Base-by-base conservation (phyloP, 2,113 vertebrate genomes). In the Corythoichthys intestinalis region DNA sequence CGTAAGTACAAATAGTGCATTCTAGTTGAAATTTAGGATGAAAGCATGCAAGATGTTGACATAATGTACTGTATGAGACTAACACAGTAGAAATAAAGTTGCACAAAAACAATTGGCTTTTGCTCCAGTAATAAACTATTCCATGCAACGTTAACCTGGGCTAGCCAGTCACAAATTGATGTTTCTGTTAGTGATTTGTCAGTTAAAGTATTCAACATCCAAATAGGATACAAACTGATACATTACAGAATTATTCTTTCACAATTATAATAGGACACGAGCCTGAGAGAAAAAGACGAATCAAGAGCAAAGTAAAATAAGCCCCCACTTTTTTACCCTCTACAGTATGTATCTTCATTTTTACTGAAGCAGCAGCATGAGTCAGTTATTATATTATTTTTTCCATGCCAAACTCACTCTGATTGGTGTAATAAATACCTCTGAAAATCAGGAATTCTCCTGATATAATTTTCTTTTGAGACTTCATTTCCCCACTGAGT, bases 221-320 rank as follows among this genome's bases (percentile, higher is more conserved):
- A 94, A 95, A 95, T 92, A 93, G 92, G 90, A 92, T 92, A 92
- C 94, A 93, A 93, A 94, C 91, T 75, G 84, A 86, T 87, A 88
- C 91, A 89, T 90, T 89, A 73, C 78, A 90, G 84, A 88, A 81
- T 87, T 89, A 87, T 87, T 91, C 90, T 91, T 91, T 84, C 90
- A 80, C 86, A 89, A 86, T 89, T 83, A 84, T 86, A 78, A 69
- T 49, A 70, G 69, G 17, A 66, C 58, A 56, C 39, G 53, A 52
- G 39, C 0, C 34, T 64, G 60, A 72, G 68, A 28, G 57, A 66
- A 39, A 49, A 65, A 76, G 75, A 77, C 77, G 60, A 72, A 74
- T 35, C 50, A 67, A 64, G 67, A 77, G 47, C 41, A 58, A 58
- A 58, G 56, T 58, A 14, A 37, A 58, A 58, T 37, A 58, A 14